phyloP scores from a whole-genome alignment of 2,888 invertebrate genomes.

The Parnassius mnemosyne region DNA sequence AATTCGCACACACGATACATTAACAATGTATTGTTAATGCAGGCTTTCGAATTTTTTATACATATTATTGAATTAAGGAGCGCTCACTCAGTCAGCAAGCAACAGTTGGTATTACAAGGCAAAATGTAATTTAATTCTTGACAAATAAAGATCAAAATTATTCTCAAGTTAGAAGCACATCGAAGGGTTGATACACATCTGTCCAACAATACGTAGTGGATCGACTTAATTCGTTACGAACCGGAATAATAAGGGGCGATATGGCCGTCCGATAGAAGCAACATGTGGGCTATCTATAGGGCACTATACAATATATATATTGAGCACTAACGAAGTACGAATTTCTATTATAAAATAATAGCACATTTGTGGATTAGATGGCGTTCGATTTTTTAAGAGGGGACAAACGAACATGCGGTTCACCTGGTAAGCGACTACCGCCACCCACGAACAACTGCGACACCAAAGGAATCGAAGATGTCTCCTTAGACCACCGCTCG shows the following conservation, averaged over 20 bases:
- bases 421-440: no score
- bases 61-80: constrained; percentile 3
- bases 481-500: no score
- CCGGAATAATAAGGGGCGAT: constrained; percentile 27
- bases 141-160: constrained; percentile 1
- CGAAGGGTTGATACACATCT: constrained; percentile 28
- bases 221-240: constrained; percentile 21
- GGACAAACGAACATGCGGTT: no score
- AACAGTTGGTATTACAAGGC: neutral
- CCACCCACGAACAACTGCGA: no score
- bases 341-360: constrained; percentile 3
- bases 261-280: constrained; percentile 7
- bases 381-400: neutral
- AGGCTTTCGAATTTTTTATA: constrained; percentile 23
- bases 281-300: constrained; percentile 15
- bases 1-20: constrained; percentile 8
- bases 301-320: neutral
- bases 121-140: neutral
- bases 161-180: neutral
- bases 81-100: neutral
- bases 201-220: constrained; percentile 17
- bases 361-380: neutral
- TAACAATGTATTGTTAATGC: constrained; percentile 26
- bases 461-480: no score
- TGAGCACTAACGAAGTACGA: neutral